These are phyloP conservation scores for Aphodius sticticus DNA, from an alignment of 2,888 invertebrate species.

Conservation along the genomic window DNA sequence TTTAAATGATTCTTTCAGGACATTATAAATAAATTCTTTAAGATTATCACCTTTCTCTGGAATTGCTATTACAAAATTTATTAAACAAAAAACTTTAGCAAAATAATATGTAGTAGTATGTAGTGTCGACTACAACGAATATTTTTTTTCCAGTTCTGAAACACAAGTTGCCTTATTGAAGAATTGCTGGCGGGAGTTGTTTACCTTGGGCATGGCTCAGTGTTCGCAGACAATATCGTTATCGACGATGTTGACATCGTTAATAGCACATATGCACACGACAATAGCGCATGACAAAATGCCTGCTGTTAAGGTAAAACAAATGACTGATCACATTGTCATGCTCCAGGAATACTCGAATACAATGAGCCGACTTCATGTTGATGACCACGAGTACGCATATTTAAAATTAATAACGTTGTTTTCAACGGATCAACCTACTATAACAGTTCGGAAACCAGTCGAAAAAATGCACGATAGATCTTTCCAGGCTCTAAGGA, in stretches of 20 bases:
- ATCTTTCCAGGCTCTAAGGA: conserved; percentile 67
- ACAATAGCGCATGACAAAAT: conserved; percentile 79
- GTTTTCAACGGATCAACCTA: conserved; percentile 64
- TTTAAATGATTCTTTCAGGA: too few relatives aligned
- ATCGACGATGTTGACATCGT: conserved; percentile 81
- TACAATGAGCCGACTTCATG: conserved; percentile 75
- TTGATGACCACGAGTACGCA: conserved; percentile 87
- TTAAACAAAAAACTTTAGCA: too few relatives aligned
- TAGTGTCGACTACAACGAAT: neutral
- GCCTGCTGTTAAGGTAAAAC: conserved; percentile 76
- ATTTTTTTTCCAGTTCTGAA: conserved; percentile 70
- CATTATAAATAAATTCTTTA: too few relatives aligned
- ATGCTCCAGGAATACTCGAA: conserved; percentile 80
- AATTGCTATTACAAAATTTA: too few relatives aligned
- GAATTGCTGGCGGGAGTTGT: conserved; percentile 91
- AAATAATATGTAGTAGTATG: too few relatives aligned
- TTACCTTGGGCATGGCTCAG: conserved; percentile 90
- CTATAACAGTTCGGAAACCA: conserved; percentile 61
- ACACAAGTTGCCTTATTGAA: conserved; percentile 85
- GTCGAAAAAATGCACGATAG: conserved; percentile 70
- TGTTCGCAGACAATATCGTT: conserved; percentile 82
- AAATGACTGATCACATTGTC: conserved; percentile 76
- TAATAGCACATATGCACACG: conserved; percentile 81
- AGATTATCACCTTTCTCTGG: too few relatives aligned
- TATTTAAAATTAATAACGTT: conserved; percentile 85